Conservation (phyloP, 2,888 invertebrate genomes). For the Sclerodermus sp. region DNA sequence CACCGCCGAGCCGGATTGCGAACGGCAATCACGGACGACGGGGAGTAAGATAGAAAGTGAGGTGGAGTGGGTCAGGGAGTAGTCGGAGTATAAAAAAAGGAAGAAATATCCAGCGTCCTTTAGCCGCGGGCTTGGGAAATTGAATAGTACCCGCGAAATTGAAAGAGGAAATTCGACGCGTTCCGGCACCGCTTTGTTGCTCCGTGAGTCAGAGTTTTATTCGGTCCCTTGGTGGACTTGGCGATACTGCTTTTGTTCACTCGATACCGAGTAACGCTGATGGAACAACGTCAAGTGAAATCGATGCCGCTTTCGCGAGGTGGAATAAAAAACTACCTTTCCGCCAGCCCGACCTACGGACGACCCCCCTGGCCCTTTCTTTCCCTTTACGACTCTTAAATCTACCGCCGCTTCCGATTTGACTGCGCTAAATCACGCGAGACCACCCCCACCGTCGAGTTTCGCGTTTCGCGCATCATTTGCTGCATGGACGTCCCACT, state of each 20-base stretch:
- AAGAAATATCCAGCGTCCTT: constrained; percentile 31
- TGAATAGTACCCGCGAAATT: constrained; percentile 48
- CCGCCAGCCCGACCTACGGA: too few species aligned
- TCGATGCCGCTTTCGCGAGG: background rate
- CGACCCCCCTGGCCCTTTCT: too few species aligned
- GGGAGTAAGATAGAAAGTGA: constrained; percentile 11
- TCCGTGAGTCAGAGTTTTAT: constrained; percentile 23
- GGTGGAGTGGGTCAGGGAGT: too few species aligned
- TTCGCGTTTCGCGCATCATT: background rate
- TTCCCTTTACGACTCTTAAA: too few species aligned
- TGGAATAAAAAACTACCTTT: too few species aligned
- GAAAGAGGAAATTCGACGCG: constrained; percentile 48
- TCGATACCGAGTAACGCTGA: background rate
- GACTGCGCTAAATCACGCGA: too few species aligned
- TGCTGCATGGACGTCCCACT: background rate
- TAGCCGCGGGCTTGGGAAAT: constrained; percentile 45
- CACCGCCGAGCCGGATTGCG: constrained; percentile 19
- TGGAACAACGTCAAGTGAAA: background rate
- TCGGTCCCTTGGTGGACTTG: constrained; percentile 1
- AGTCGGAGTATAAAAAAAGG: constrained; percentile 1
- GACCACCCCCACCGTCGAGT: too few species aligned
- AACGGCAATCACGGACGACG: constrained; percentile 29
- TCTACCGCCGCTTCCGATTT: too few species aligned
- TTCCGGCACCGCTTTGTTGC: constrained; percentile 37
- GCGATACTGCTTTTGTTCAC: background rate